Evolutionary conservation across 2,113 vertebrate species (phyloP).

Genomic region (Colius striatus): DNA sequence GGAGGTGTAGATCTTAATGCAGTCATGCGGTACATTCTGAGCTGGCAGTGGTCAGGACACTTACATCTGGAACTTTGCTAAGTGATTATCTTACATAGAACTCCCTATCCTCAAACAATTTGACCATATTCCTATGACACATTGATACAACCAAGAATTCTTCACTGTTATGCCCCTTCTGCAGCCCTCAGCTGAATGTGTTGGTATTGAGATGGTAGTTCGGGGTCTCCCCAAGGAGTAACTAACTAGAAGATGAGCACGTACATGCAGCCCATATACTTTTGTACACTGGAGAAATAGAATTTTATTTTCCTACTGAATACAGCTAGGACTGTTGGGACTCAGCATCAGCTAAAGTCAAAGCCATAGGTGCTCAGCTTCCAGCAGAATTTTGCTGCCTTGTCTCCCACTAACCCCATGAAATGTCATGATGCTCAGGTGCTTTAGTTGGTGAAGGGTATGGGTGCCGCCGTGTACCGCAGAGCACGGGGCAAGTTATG

Average conservation of each 20-base stretch:
- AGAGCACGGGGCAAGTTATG: not conserved
- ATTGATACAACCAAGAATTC: slow-evolving; percentile 37
- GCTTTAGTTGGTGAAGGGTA: slow-evolving; percentile 3
- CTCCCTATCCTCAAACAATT: slow-evolving; percentile 20
- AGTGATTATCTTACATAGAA: not conserved
- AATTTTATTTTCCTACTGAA: slow-evolving; percentile 39
- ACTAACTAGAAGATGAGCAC: slow-evolving; percentile 36
- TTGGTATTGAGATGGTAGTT: slow-evolving; percentile 18
- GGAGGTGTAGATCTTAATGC: slow-evolving; percentile 15
- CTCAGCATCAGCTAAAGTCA: slow-evolving; percentile 33
- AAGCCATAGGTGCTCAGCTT: slow-evolving; percentile 53
- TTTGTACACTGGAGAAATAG: slow-evolving; percentile 30
- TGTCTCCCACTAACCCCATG: not conserved
- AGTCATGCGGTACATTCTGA: not conserved
- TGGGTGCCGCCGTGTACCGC: not conserved
- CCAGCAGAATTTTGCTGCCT: slow-evolving; percentile 25
- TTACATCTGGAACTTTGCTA: slow-evolving; percentile 56
- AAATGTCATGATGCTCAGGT: not conserved
- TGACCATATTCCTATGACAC: slow-evolving; percentile 18
- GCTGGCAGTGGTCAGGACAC: slow-evolving; percentile 16
- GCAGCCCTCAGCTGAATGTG: not conserved
- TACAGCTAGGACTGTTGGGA: slow-evolving; percentile 20
- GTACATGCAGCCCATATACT: not conserved
- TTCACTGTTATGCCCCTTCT: slow-evolving; percentile 29
- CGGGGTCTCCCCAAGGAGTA: slow-evolving; percentile 12